Evolutionary conservation across 2,797 vertebrate species (phyloP).

Genomic region (Tapirus indicus): DNA sequence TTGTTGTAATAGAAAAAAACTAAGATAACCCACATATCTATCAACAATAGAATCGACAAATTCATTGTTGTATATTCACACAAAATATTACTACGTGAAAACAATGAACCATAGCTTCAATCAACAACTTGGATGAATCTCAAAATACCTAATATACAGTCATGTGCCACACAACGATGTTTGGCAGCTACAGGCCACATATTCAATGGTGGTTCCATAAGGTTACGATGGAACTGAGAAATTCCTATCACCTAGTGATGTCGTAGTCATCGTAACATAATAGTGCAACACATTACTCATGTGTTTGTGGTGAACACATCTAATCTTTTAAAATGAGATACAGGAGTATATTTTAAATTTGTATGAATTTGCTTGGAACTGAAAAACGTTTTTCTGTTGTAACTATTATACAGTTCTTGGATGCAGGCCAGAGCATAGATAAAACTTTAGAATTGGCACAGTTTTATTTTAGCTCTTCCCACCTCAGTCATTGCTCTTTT

Average conservation of each 20-base stretch:
- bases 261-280: too few relatives aligned
- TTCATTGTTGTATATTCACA: background rate
- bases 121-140: background rate
- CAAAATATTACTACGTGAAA: background rate
- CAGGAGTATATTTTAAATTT: background rate
- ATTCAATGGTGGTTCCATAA: too few relatives aligned
- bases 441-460: background rate
- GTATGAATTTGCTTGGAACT: background rate
- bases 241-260: too few relatives aligned
- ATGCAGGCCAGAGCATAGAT: background rate
- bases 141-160: background rate
- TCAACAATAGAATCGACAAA: too few relatives aligned
- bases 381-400: background rate
- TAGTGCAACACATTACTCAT: too few relatives aligned
- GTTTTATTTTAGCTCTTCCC: background rate
- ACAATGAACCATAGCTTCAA: background rate
- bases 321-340: background rate
- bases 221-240: too few relatives aligned
- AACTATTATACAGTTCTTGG: background rate
- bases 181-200: too few relatives aligned
- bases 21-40: background rate
- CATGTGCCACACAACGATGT: too few relatives aligned
- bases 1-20: background rate
- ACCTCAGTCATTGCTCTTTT: background rate
- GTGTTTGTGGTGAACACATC: background rate